Evolutionary conservation across 2,797 vertebrate species (phyloP), one percentile per base, ranked within the genome.

Genomic region (Anas bernieri): DNA sequence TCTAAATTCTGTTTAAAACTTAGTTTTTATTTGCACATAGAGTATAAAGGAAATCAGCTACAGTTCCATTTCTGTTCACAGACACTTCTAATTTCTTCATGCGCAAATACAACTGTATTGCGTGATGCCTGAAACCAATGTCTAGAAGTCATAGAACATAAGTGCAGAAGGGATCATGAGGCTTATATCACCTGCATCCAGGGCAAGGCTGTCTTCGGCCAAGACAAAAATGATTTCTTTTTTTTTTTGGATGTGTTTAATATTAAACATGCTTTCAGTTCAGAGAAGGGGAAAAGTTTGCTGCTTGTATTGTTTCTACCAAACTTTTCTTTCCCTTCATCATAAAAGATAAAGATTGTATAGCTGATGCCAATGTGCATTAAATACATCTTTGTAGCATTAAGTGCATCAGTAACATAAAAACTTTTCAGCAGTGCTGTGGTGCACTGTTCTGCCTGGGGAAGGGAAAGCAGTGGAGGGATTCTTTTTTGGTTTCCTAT

Each of bases 261-360:
- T 41, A 8, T 30, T 74, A 26, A 90, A 68, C 5, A 22, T 9
- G 6, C 4, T 81, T 77, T 64, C 14, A 21, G 11, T 75, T 86
- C 25, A 3, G 1, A 54, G 31, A 23, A 56, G 4, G 41, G 52
- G 9, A 72, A 88, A 8, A 16, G 11, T 16, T 83, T 93, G 30
- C 63, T 92, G 75, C 37, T 80, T 85, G 89, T 72, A 26, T 59
- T 81, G 41, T 85, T 94, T 83, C 85, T 88, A 75, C 56, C 39
- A 45, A 43, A 48, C 17, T 72, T 72, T 11, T 30, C 18, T 70
- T 77, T 85, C n/a, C 45, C 20, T 93, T 89, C n/a, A 70, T 2
- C 12, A 7, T 30, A n/a, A 0, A 9, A 16, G 50, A 46, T 66
- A 56, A 79, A 59, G 82, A 43, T 67, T 45, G 59, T 87, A 16